Percentiles rank a stretch among this genome's conserved stretches.
Evolutionary conservation across 2,113 vertebrate genomes (phyloP).

Genomic region (Peromyscus californicus): DNA sequence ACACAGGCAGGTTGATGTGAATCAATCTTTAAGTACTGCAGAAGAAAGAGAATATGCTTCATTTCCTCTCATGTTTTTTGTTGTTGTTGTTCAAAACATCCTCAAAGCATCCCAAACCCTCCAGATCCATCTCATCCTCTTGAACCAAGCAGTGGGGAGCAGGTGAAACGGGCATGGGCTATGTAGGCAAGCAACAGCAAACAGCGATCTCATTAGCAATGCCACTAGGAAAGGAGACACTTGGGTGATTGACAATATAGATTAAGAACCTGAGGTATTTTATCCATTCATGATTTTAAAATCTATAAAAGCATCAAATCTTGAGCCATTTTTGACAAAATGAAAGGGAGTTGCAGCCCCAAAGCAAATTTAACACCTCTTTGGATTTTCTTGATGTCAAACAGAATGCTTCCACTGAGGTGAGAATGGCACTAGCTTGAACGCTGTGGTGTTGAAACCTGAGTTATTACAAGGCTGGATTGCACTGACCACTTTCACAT

Average conservation of each 20-base stretch:
- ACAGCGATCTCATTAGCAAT: slow-evolving; percentile 23
- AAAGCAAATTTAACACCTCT: slow-evolving; percentile 72
- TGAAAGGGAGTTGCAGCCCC: slow-evolving; percentile 60
- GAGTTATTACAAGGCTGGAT: slow-evolving; percentile 2
- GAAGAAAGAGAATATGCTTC: slow-evolving; percentile 6
- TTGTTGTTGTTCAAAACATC: background rate
- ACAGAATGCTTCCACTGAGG: slow-evolving; percentile 14
- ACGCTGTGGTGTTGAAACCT: slow-evolving; percentile 31
- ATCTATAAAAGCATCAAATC: slow-evolving; percentile 68
- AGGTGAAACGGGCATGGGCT: background rate
- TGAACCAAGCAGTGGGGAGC: slow-evolving; percentile 7
- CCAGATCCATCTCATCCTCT: background rate
- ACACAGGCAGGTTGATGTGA: background rate
- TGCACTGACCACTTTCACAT: background rate
- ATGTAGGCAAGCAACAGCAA: background rate
- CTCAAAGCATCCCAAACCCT: background rate
- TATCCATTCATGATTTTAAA: slow-evolving; percentile 68
- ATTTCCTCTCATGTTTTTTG: background rate
- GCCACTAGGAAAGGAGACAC: slow-evolving; percentile 23
- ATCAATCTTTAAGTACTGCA: background rate
- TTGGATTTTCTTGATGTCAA: slow-evolving; percentile 65
- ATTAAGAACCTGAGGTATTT: slow-evolving; percentile 68
- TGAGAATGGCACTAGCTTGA: slow-evolving; percentile 66
- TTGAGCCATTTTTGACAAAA: slow-evolving; percentile 31
- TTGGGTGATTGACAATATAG: slow-evolving; percentile 51